Evolutionary conservation across 1,140 invertebrate species (phyloP), one percentile per base, ranked within the genome.

Genomic region (Nylanderia fulva): DNA sequence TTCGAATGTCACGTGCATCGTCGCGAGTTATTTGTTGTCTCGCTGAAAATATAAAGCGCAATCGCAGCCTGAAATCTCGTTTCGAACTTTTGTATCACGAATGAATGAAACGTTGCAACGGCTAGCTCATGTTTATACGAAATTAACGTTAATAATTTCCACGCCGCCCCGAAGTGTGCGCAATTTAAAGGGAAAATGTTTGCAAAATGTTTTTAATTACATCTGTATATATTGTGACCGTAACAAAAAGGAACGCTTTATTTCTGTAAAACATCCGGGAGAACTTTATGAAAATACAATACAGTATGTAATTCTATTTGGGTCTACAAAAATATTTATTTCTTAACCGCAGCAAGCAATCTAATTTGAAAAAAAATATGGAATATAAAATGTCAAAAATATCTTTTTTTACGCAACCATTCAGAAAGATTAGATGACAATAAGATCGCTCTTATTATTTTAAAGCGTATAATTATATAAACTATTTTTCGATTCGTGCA

Each of bases 1-100:
- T 79, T 7, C 27, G 29, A 79, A 18, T 58, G 77, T 71, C 64
- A 71, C 52, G 48, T 71, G 61, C 45, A 29, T 2, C 66, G 11
- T 13, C 48, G 66, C 13, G 66, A 7, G 33, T 71, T 58, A 58
- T 82, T 82, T 60, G 66, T 72, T 58, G n/a, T 58, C 9, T 36
- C 66, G 27, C 36, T 82, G 52, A 72, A 82, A 82, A 58, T 72
- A 52, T 71, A 72, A 72, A 82, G 45, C 9, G 77, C 77, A 82
- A 82, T 82, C 77, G 52, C 77, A 5, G 8, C 13, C 27, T 58
- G 33, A 82, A 82, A 82, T 82, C 27, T 71, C 77, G 52, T 82
- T 82, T 60, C n/a, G 1, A 72, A 60, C 66, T 71, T 82, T 82
- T 72, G 77, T 80, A 56, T 56, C 71, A 42, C 64, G 36, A 33